Evolutionary conservation across 2,113 vertebrate species (phyloP).

Genomic region (Megaleporinus macrocephalus): DNA sequence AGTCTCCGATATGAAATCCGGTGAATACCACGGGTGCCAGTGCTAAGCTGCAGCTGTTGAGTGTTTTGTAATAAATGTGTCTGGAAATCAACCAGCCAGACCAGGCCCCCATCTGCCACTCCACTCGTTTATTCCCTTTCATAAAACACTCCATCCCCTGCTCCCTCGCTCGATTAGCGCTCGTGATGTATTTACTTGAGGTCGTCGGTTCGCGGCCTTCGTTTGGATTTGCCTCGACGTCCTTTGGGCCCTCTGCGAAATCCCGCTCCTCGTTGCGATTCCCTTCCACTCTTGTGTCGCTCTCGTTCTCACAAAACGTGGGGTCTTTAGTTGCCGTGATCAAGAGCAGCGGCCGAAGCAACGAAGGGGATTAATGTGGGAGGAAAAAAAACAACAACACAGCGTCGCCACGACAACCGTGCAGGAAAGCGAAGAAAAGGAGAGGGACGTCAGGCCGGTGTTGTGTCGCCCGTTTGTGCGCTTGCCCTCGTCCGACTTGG

Average conservation of each 20-base stretch:
- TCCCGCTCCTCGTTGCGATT: neutral
- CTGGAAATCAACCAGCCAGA: slow-evolving; percentile 57
- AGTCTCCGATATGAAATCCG: slow-evolving; percentile 7
- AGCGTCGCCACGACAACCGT: slow-evolving; percentile 69
- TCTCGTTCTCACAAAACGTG: slow-evolving; percentile 5
- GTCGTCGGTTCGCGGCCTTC: slow-evolving; percentile 31
- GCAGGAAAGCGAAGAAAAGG: slow-evolving; percentile 45
- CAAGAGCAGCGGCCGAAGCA: slow-evolving; percentile 68
- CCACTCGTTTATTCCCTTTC: slow-evolving; percentile 12
- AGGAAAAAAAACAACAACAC: slow-evolving; percentile 68
- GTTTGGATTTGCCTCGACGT: slow-evolving; percentile 5
- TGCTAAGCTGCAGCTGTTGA: slow-evolving; percentile 66
- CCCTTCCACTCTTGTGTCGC: neutral
- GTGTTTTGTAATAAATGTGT: slow-evolving; percentile 68
- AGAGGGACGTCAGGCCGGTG: slow-evolving; percentile 32
- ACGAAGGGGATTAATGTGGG: slow-evolving; percentile 73
- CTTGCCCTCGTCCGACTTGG: slow-evolving; percentile 69
- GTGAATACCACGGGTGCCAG: slow-evolving; percentile 12
- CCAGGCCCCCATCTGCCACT: slow-evolving; percentile 68
- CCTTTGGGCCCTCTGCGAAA: neutral
- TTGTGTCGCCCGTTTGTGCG: slow-evolving; percentile 54
- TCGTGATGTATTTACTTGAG: slow-evolving; percentile 23
- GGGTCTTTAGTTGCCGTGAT: slow-evolving; percentile 63
- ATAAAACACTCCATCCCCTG: slow-evolving; percentile 22
- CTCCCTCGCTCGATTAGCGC: slow-evolving; percentile 58